Base-by-base conservation (phyloP, 2,888 invertebrate genomes). In the Tridacna gigas region DNA sequence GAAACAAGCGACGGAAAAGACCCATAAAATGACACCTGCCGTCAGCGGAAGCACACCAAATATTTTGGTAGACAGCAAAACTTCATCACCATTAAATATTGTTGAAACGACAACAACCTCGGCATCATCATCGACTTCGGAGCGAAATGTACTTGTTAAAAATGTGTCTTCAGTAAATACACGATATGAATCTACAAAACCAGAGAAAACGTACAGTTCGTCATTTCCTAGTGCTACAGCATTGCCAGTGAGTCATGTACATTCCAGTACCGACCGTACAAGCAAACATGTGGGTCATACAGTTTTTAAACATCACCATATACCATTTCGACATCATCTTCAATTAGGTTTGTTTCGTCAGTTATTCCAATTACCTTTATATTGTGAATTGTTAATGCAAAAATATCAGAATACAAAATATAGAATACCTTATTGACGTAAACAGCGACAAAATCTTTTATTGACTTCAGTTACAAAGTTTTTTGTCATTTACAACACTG, bases 301-400 rank as follows among this genome's bases (percentile, higher is more conserved):
- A n/a, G 48, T 71, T 25, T 51, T 45, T 51, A 71, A 51, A 13
- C 48, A 20, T 22, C 71, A 69, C 22, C 69, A 71, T n/a, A 71
- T 71, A 4, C 71, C 71, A 0, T 69, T 77, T 20, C 67, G 69
- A 25, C 77, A 77, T 69, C 77, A 77, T 60, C 69, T 77, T n/a
- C 77, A 77, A 45, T 37, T 77, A 25, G 77, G 77, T 77, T 60
- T 4, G 66, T 63, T 47, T 3, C 26, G 18, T 25, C 11, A 56
- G 3, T 56, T 20, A 56, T 37, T 37, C 37, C 37, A 37, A 4
- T 37, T 37, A 2, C 37, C 3, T 37, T 37, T 37, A 37, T 37
- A 37, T 7, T 37, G 37, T 7, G 3, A 4, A 37, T 37, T 37
- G 37, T 37, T 37, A 37, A 37, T 37, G 37, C 7, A 2, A 37